phyloP scores from a whole-genome alignment of 1,140 invertebrate genomes.

The Drosophila lowei region DNA sequence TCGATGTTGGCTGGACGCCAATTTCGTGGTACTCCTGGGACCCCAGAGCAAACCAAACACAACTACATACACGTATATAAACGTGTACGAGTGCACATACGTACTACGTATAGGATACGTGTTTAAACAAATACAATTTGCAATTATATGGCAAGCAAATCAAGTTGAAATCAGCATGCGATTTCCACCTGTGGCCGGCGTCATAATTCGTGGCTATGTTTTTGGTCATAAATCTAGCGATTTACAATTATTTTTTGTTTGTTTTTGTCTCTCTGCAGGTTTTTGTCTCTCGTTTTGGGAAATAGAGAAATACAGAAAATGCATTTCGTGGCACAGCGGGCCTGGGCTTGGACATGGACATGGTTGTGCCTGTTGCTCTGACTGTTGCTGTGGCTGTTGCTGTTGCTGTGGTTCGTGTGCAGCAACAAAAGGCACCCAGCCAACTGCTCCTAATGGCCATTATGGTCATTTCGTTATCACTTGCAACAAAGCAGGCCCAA shows the following conservation, averaged over 20 bases:
- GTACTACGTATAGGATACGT: conserved; percentile 38
- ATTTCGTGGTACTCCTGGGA: conserved; percentile 48
- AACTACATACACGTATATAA: conserved; percentile 18
- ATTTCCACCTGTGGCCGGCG: conserved; percentile 79
- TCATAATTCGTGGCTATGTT: conserved; percentile 79
- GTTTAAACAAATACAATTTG: conserved; percentile 81
- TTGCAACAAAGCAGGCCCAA: conserved; percentile 8
- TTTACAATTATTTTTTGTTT: conserved; percentile 74
- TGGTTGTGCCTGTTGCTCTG: conserved; percentile 22
- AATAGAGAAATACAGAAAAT: conserved; percentile 48
- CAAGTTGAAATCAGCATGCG: conserved; percentile 79
- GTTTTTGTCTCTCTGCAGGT: conserved; percentile 19
- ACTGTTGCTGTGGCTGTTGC: no score
- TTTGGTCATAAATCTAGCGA: conserved; percentile 79
- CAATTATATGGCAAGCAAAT: conserved; percentile 80
- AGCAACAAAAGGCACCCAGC: conserved; percentile 47
- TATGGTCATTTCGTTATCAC: conserved; percentile 78
- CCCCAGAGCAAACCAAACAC: conserved; percentile 4
- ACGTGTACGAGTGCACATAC: conserved; percentile 41
- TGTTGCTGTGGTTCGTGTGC: conserved; percentile 23
- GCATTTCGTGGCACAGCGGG: conserved; percentile 78
- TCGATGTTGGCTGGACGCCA: conserved; percentile 49
- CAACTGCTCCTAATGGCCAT: conserved; percentile 76
- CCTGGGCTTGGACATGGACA: conserved; percentile 44
- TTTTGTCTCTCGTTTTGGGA: conserved; percentile 3